phyloP scores from a whole-genome alignment of 2,888 invertebrate species.

The Beris chalybata region DNA sequence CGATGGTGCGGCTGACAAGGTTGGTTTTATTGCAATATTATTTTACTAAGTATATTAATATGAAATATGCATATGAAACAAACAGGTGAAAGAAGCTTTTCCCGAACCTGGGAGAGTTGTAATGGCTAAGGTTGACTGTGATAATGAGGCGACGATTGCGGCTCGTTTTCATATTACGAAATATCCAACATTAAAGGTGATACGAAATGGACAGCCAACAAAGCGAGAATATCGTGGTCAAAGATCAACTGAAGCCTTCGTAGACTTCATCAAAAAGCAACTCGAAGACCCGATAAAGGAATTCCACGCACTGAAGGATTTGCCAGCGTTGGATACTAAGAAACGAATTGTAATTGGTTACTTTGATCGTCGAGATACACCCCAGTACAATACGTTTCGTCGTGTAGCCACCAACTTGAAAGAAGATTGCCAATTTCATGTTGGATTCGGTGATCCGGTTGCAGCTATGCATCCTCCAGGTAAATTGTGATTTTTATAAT shows the following conservation, averaged over 20 bases:
- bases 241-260: constrained; percentile 87
- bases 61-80: not conserved
- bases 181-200: constrained; percentile 96
- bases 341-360: constrained; percentile 89
- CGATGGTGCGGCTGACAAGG: constrained; percentile 90
- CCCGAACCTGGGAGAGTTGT: constrained; percentile 83
- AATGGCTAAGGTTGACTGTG: constrained; percentile 97
- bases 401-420: constrained; percentile 84
- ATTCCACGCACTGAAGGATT: constrained; percentile 71
- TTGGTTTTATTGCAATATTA: constrained; percentile 50
- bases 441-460: constrained; percentile 83
- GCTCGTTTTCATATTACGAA: constrained; percentile 94
- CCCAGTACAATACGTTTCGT: constrained; percentile 78
- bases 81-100: constrained; percentile 64
- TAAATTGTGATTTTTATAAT: constrained; percentile 48
- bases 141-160: constrained; percentile 84
- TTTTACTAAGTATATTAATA: constrained; percentile 1
- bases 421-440: constrained; percentile 94
- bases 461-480: constrained; percentile 83
- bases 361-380: constrained; percentile 77
- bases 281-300: constrained; percentile 83
- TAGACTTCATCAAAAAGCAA: constrained; percentile 86
- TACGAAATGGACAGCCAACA: constrained; percentile 86
- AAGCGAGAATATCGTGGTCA: constrained; percentile 90
- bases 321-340: constrained; percentile 74